Evolutionary conservation across 2,888 invertebrate species (phyloP).

Genomic region (Drosophila niveifrons): DNA sequence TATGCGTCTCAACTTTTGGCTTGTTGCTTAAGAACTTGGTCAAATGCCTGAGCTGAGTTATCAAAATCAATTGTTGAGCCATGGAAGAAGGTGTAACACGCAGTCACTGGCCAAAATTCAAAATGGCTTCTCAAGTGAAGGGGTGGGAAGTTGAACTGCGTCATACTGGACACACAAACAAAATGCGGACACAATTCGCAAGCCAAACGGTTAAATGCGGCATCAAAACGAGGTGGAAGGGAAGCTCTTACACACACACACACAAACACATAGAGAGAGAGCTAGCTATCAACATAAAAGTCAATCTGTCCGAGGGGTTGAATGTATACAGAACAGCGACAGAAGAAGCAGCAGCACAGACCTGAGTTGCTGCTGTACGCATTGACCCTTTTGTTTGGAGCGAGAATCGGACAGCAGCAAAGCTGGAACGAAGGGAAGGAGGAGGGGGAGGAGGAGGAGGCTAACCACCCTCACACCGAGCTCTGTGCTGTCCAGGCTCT

Average conservation of each 20-base stretch:
- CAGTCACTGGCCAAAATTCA: constrained; percentile 53
- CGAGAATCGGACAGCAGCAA: constrained; percentile 47
- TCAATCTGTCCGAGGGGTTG: constrained; percentile 77
- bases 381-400: constrained; percentile 71
- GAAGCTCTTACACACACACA: constrained; percentile 19
- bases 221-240: constrained; percentile 4
- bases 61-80: constrained; percentile 60
- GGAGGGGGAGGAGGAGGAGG: not conserved
- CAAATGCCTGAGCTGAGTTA: constrained; percentile 42
- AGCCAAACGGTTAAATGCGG: constrained; percentile 11
- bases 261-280: constrained; percentile 10
- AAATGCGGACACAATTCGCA: constrained; percentile 33
- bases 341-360: constrained; percentile 26
- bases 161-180: constrained; percentile 61
- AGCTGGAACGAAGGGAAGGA: not conserved
- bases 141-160: constrained; percentile 60
- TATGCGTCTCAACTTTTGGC: not conserved
- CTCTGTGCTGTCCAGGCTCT: constrained; percentile 22
- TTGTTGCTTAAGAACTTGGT: constrained; percentile 20
- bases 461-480: constrained; percentile 56
- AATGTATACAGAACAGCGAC: constrained; percentile 43
- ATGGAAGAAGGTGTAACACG: constrained; percentile 48
- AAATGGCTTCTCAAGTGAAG: constrained; percentile 64
- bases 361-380: constrained; percentile 34
- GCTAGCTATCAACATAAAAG: constrained; percentile 69